Evolutionary conservation across 2,797 vertebrate genomes (phyloP), one percentile per base, ranked within the genome.

Genomic region (Coregonus sp.): DNA sequence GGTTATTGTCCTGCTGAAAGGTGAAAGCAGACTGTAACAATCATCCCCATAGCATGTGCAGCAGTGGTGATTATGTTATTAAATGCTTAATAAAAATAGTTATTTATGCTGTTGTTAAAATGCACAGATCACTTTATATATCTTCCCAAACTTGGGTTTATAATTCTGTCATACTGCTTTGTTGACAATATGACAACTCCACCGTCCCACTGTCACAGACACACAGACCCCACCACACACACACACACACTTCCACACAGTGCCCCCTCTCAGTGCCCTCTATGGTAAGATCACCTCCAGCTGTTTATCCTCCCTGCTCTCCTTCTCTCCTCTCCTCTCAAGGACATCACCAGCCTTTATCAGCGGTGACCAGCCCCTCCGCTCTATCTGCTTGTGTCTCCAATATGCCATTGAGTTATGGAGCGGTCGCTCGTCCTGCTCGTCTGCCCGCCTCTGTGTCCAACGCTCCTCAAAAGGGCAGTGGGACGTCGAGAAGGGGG

Each of bases 391-490:
- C 75, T 12, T 74, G 82, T 65, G 63, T 72, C 79, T 81, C 76
- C 81, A 88, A 86, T 83, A 87, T 78, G 82, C 85, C 80, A 75
- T 78, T 86, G 90, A 92, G 56, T 91, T 92, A 92, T 91, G 88
- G 89, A 86, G 82, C 40, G 40, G 40, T 47, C 0, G 9, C 40
- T 11, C 40, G 40, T 47, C 9, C 9, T 2, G 9, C 7, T 47
- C 80, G 72, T 82, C 83, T 82, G 72, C 80, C 67, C 72, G 66
- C 18, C 74, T 51, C 67, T 77, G 73, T 77, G 61, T 77, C 82
- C 85, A 86, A 87, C 83, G 89, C 83, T 88, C 82, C 86, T 90
- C 25, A 80, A 92, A 93, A 93, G 91, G 91, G 91, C 88, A 91
- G 83, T 35, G 11, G 84, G 81, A 91, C 70, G 59, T 47, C 40